Evolutionary conservation across 1,140 invertebrate genomes (phyloP), one percentile per base, ranked within the genome.

Genomic region (Euwallacea similis): DNA sequence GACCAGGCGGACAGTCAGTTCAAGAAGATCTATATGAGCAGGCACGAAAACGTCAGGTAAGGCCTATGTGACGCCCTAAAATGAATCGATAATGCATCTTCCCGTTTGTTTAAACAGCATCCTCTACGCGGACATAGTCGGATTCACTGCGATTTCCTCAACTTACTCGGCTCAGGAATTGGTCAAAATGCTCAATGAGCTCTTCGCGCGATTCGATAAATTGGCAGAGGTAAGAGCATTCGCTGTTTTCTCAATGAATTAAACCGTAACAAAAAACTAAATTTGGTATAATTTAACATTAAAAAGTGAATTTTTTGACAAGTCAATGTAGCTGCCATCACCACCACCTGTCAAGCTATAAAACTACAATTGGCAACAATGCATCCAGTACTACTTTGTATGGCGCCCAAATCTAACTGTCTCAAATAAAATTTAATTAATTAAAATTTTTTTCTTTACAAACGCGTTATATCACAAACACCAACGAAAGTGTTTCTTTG

Each of bases 21-120:
- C 81, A 96, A 97, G 83, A 97, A 97, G 83, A 97, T 98, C 77
- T 98, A 97, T 80, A 97, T 98, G 95, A 95, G 93, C 70, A 86
- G 96, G 13, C 95, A 98, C 82, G 96, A 98, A 83, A 97, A 98
- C 82, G 95, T 98, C 73, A 97, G 95, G 90, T 94, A 84, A 59
- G 44, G 46, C 7, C 8, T 47, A 3, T 11, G 10, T 46, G 46
- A 47, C 7, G 7, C 46, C 41, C 21, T 42, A 7, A 47, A n/a
- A 16, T n/a, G 47, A 47, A 7, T 15, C 13, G 6, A 16, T 64
- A n/a, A 64, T 0, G 8, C 13, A 64, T 47, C 41, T 41, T 42
- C 15, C 16, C 10, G 7, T 46, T 50, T 44, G 13, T 64, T 54
- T 47, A 73, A 83, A 42, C 84, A 92, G 90, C 80, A 95, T 95